Evolutionary conservation across 2,797 vertebrate genomes (phyloP), one percentile per base, ranked within the genome.

Genomic region (Acipenser transmontanus): DNA sequence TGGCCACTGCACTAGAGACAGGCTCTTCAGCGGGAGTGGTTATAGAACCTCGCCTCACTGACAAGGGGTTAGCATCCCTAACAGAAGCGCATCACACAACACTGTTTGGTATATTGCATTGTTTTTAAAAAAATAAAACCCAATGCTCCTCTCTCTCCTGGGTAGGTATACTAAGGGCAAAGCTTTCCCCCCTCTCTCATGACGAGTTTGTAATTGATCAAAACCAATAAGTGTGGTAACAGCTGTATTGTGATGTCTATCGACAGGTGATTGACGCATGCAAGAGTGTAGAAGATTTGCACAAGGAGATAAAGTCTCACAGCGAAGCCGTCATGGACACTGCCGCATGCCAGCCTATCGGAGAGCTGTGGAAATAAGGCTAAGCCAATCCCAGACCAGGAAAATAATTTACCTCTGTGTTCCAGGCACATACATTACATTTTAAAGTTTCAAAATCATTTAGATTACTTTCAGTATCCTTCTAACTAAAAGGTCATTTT

Each of bases 301-400:
- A 97, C 74, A 34, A 57, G 63, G 82, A 93, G 74, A 94, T 99
- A 75, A 78, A 67, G 8, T 66, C 3, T 0, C 66, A 88, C 8
- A 87, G 83, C n/a, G 73, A 94, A 34, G 77, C 81, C 0, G 69
- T 74, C 1, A 85, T 98, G 11, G 65, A 47, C 49, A 50, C 69
- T 0, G 86, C 84, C 1, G 74, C 83, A 8, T 71, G 83, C 56
- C 77, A 70, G 66, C 88, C 88, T 0, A 71, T 98, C 1, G 91
- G 78, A 69, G 84, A 92, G 56, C 88, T 98, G 1, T 99, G 95
- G 97, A 90, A 83, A 66, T 90, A 74, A 87, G 2, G 47, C 12
- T 2, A 4, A 34, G 34, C 34, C 34, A 34, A 34, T 34, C 34
- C 34, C 34, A 4, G 34, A 34, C 34, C 17, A 1, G 17, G 17